Base-by-base conservation (phyloP, 2,888 invertebrate genomes). In the Micropterix aruncella region DNA sequence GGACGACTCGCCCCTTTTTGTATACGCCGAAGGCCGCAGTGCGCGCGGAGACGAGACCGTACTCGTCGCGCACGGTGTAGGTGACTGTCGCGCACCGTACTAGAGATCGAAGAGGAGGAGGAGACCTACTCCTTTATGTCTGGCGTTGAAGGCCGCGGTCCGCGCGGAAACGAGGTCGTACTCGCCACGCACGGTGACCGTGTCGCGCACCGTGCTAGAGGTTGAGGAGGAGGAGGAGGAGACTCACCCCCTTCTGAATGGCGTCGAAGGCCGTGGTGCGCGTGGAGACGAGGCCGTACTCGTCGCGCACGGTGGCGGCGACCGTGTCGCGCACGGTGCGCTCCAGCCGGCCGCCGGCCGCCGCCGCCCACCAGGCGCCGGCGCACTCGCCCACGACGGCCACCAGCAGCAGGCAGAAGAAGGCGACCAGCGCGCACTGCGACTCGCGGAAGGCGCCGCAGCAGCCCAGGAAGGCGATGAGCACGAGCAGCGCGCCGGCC, bases 401-500 rank as follows among this genome's bases (percentile, higher is more conserved):
- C 47, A 89, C 71, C 54, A 89, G 66, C 47, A 89, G 70, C 50
- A 83, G 73, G 54, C 83, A 75, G 65, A 88, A 86, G 66, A 87
- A 89, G 58, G 78, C 70, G 48, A 80, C 74, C 38, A 92, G 74
- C 66, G 86, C 75, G 60, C 84, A 85, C 56, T 80, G 81, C 16
- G 83, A 86, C 62, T 85, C 83, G 53, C 77, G 77, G 48, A 82
- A 75, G 4, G 89, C 84, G 27, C 90, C 90, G 57, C 83, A 85
- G 57, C 89, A 90, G 44, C 90, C 91, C 40, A 90, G 72, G 61
- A 87, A 82, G 14, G 86, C 83, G 18, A 87, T 79, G 38, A 87
- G 60, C 47, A 85, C 73, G 61, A 89, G 78, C 42, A 87, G 63
- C 37, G 77, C 63, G 3, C 89, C 89, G 45, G 81, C 77, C 18